Evolutionary conservation across 1,140 invertebrate genomes (phyloP), one percentile per base, ranked within the genome.

Genomic region (Anastrepha ludens): DNA sequence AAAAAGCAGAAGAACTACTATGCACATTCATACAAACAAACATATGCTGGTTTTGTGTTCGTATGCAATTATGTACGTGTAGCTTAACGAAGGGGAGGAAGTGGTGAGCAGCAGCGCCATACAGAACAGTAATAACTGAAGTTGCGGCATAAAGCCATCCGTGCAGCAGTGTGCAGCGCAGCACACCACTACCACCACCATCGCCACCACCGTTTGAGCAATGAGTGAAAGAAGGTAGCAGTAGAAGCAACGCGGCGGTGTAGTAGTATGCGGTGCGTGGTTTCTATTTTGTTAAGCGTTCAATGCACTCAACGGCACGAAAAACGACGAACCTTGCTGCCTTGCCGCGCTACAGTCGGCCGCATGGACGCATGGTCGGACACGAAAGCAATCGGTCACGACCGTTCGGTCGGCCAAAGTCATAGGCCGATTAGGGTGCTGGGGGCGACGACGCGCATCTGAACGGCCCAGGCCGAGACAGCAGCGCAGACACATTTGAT

Each of bases 251-350:
- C 74, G 55, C 47, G 6, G 44, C 47, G 74, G 20, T 81, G 74
- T 20, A 47, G 74, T 81, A 47, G 74, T 58, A 47, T 81, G 74
- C 74, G 74, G 74, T 81, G 74, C n/a, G 74, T n/a, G 74, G 74
- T 81, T 87, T 87, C 86, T 87, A 87, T 87, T 87, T 87, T 87
- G 86, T 87, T 87, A 87, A 87, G 86, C 86, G 86, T 65, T 62
- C 86, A 87, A 62, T 87, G 86, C 86, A 87, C 86, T 87, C 86
- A 44, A 29, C 64, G 3, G 5, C 60, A 67, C 64, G 59, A 44
- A 65, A 20, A 20, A 62, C 74, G 74, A 81, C 47, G 74, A 81
- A 55, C 67, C 67, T 41, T 74, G 67, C 39, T 74, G 67, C 41
- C 67, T 74, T 44, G 50, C 74, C 47, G 74, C 74, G 74, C 44